Evolutionary conservation across 2,797 vertebrate species (phyloP).

Genomic region (Vultur gryphus): DNA sequence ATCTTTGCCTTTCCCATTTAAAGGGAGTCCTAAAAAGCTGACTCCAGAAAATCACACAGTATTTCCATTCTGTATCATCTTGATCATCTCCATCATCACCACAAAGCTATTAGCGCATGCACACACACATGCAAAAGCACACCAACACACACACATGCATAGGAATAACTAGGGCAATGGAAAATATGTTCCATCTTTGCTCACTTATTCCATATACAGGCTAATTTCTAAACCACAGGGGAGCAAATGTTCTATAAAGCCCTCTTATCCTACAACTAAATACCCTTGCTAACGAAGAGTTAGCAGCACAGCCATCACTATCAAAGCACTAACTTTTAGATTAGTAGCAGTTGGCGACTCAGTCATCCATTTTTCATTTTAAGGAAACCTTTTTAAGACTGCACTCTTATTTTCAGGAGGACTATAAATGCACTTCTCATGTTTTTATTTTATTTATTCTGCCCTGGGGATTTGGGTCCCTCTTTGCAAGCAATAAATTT

Average conservation of each 20-base stretch:
- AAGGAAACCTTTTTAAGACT: conserved; percentile 71
- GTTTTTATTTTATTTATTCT: conserved; percentile 77
- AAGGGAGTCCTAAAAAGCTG: conserved; percentile 11
- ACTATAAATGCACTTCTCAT: conserved; percentile 73
- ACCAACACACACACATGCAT: background rate
- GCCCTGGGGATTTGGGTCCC: conserved; percentile 65
- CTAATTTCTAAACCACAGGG: conserved; percentile 48
- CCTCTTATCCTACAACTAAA: conserved; percentile 46
- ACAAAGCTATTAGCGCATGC: conserved; percentile 8
- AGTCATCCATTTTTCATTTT: conserved; percentile 74
- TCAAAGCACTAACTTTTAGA: conserved; percentile 67
- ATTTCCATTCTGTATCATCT: conserved; percentile 51
- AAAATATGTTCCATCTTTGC: conserved; percentile 10
- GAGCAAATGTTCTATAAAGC: conserved; percentile 52
- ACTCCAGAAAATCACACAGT: conserved; percentile 44
- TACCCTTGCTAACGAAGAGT: conserved; percentile 41
- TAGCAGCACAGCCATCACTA: conserved; percentile 47
- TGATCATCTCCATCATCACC: conserved; percentile 52
- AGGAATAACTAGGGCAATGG: conserved; percentile 41
- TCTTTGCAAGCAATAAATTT: conserved; percentile 72
- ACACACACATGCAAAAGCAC: conserved; percentile 15
- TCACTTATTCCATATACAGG: conserved; percentile 54
- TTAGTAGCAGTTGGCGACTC: conserved; percentile 66
- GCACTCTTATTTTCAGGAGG: conserved; percentile 70
- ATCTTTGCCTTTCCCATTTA: background rate